These are phyloP conservation scores for Halictus rubicundus DNA, from an alignment of 1,140 invertebrate genomes.

Conservation along the genomic window DNA sequence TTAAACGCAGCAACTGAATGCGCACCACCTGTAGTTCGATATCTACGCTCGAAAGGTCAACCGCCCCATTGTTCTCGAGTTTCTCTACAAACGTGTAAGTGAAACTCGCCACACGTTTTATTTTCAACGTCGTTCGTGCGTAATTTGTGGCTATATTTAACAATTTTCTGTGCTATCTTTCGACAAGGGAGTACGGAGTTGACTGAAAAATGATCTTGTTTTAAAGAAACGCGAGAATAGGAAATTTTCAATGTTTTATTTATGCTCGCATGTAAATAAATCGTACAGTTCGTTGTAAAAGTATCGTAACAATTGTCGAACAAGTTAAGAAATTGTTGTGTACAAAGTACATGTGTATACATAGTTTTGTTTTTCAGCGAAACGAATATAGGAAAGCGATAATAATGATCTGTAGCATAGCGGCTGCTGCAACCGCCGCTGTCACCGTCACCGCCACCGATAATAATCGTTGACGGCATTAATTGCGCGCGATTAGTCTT, in stretches of 20 bases:
- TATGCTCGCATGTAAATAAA: neutral
- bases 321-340: neutral
- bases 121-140: neutral
- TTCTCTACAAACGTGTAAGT: slow-evolving; percentile 27
- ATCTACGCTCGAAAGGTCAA: slow-evolving; percentile 24
- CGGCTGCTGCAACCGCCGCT: no score
- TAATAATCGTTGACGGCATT: neutral
- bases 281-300: no score
- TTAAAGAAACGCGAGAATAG: no score
- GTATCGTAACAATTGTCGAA: neutral
- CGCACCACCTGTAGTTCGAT: slow-evolving; percentile 47
- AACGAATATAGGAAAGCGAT: neutral
- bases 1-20: slow-evolving; percentile 27
- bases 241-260: no score
- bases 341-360: neutral
- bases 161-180: neutral
- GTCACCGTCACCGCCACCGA: neutral
- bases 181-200: no score
- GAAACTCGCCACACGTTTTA: neutral
- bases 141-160: neutral
- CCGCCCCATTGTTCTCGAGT: slow-evolving; percentile 3
- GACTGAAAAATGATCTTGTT: no score
- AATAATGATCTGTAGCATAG: neutral
- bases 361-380: neutral
- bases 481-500: neutral